phyloP scores from a whole-genome alignment of 2,113 vertebrate genomes.

The Chaetodon auriga region DNA sequence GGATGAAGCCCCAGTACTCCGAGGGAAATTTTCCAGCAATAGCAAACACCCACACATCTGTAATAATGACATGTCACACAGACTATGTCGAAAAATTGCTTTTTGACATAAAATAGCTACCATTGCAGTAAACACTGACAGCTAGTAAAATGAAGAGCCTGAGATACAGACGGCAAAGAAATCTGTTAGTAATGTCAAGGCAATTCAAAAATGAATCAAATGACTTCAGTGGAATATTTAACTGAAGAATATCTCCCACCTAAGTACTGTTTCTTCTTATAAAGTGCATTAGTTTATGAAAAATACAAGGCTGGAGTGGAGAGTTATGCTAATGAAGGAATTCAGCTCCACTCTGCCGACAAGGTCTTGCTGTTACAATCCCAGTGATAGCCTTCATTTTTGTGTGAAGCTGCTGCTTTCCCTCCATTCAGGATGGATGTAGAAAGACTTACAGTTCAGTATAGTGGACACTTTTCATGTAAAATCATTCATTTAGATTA shows the following conservation, averaged over 20 bases:
- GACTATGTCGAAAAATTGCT: background rate
- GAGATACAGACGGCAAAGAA: background rate
- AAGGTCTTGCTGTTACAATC: slow-evolving; percentile 2
- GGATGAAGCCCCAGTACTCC: background rate
- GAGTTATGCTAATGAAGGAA: background rate
- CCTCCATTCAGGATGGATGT: background rate
- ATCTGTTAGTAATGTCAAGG: background rate
- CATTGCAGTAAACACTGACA: background rate
- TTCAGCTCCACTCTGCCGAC: slow-evolving; percentile 4
- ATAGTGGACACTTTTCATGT: background rate
- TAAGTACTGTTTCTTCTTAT: background rate
- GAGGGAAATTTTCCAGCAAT: background rate
- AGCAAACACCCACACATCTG: background rate
- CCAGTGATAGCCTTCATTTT: slow-evolving; percentile 10
- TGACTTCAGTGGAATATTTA: slow-evolving; percentile 9
- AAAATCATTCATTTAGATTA: background rate
- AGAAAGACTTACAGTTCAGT: background rate
- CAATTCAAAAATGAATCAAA: slow-evolving; percentile 1
- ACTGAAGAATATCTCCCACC: slow-evolving; percentile 2
- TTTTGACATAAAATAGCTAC: background rate
- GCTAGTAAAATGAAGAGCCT: background rate
- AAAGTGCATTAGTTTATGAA: slow-evolving; percentile 4
- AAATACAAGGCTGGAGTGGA: background rate
- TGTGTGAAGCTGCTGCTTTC: background rate
- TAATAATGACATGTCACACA: background rate